Base-by-base conservation (phyloP, 2,113 vertebrate species). In the Condylura cristata region DNA sequence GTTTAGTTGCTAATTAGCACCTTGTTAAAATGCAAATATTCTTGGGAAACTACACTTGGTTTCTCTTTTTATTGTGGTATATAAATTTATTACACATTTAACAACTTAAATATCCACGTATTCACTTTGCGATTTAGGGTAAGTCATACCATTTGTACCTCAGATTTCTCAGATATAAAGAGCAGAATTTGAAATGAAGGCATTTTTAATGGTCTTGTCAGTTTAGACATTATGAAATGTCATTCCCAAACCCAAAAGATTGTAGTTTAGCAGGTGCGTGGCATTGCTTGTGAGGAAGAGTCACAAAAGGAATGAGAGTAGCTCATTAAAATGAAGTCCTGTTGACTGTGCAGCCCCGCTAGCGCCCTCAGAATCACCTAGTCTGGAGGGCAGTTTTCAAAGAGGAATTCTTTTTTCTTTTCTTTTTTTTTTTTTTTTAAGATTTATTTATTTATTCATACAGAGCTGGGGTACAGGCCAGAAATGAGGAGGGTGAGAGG, bases 1-100 rank as follows among this genome's bases (percentile, higher is more conserved):
- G 58, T 86, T 96, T 68, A 79, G 5, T 30, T 74, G 37, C 90
- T 88, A 91, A 74, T 74, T 53, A 70, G 61, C 18, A 11, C 26
- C 30, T 82, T 28, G 22, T 68, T 93, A 92, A 83, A 92, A 89
- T 32, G 78, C 22, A 28, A 85, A 46, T 66, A 66, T 11, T 56
- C 32, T 76, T 61, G 37, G 37, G 78, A 66, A 32, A 63, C 22
- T 86, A 24, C 8, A 84, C 83, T 95, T 30, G 16, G 78, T 41
- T 79, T 82, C 22, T 11, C 53, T 89, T 91, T 82, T 26, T 65
- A 34, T 75, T 74, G 24, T 17, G 28, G 1, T 44, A 2, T 80
- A 84, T 86, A 20, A 78, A 80, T 22, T 75, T 28, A 80, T 2
- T 74, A 18, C 20, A 68, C 6, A 70, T 34, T 79, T 91, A 91